Percentiles rank a stretch among this genome's conserved stretches.
Conservation (phyloP, 2,113 vertebrate species). For the Hassar affinis region DNA sequence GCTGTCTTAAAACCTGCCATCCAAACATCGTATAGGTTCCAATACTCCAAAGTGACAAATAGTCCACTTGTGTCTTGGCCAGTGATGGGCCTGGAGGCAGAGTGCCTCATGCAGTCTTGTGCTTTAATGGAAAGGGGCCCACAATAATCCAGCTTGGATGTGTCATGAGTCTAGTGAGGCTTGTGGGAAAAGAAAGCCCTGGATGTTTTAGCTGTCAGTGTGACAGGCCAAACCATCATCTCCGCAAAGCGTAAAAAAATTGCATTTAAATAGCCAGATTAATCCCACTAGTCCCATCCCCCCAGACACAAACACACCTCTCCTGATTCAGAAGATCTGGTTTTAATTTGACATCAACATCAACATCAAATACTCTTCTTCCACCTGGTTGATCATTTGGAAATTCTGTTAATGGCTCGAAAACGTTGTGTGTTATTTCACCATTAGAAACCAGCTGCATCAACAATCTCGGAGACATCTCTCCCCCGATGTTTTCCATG, state of each 20-base stretch:
- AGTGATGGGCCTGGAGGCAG: slow-evolving; percentile 28
- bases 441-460: slow-evolving; percentile 54
- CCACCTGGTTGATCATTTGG: background rate
- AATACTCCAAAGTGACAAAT: slow-evolving; percentile 11
- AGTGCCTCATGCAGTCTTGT: background rate
- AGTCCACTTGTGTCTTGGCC: slow-evolving; percentile 20
- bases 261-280: slow-evolving; percentile 51
- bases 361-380: background rate
- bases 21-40: slow-evolving; percentile 43
- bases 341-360: background rate
- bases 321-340: background rate
- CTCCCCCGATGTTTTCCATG: background rate
- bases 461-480: slow-evolving; percentile 2
- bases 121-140: slow-evolving; percentile 43
- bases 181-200: slow-evolving; percentile 55
- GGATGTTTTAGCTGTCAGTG: slow-evolving; percentile 43
- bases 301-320: too few species aligned
- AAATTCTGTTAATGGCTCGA: background rate
- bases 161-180: slow-evolving; percentile 50
- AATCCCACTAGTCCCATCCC: slow-evolving; percentile 34
- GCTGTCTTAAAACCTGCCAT: slow-evolving; percentile 27
- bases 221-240: slow-evolving; percentile 31
- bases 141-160: slow-evolving; percentile 49
- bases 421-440: background rate
- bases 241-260: slow-evolving; percentile 56